Evolutionary conservation across 1,140 invertebrate species (phyloP), one percentile per base, ranked within the genome.

Genomic region (Hyles euphorbiae): DNA sequence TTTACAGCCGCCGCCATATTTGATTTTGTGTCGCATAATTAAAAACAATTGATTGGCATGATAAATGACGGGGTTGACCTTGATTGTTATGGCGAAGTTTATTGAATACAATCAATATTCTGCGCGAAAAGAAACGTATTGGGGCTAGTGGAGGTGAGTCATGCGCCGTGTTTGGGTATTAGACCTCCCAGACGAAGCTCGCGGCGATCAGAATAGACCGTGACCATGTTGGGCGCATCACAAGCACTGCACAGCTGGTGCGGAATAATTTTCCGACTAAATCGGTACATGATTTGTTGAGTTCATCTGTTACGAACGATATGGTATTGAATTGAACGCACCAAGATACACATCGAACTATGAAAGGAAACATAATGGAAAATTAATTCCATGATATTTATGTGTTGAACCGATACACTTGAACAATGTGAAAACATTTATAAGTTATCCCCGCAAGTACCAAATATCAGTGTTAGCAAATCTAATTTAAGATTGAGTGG

Each of bases 11-110:
- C 48, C 46, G 46, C 46, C 48, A 33, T 5, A 3, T 32, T 50
- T 33, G 36, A 40, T 22, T 50, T 56, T 49, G 12, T 44, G 22
- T n/a, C 55, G 50, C 53, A 62, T 66, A 62, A 66, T 66, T 59
- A 54, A 66, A 55, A 50, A 59, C 44, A 57, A 66, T 62, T 62
- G 56, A 66, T 66, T 59, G 34, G 50, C 46, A 52, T 48, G 47
- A 54, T 60, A 60, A 53, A 61, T 48, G 51, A 44, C 46, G 8
- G 9, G 5, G 11, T 5, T 10, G 58, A 54, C 54, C 60, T 63
- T 63, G 58, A 12, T 34, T 32, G 58, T 40, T 50, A 50, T 22
- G 48, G 22, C 48, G 32, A 22, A 12, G 12, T 8, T 50, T 50
- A 50, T 33, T 22, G 48, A 50, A 50, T 50, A 50, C 48, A 50